These are phyloP conservation scores for Notothenia coriiceps DNA, from an alignment of 2,113 vertebrate genomes.

Conservation along the genomic window DNA sequence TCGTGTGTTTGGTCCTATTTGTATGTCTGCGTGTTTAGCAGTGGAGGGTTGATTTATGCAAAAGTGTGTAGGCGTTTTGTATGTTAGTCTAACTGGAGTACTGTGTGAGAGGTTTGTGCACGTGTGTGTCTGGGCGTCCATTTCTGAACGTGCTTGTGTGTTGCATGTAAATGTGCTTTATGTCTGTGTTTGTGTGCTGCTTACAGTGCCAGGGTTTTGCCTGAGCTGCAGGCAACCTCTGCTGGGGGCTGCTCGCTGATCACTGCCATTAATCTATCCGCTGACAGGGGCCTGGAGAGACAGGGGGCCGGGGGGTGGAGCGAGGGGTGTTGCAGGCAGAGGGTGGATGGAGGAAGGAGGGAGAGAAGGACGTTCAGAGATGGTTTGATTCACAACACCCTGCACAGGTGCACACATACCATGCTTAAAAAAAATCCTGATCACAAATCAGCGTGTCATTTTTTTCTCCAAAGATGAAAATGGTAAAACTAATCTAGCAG, in stretches of 20 bases:
- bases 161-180: constrained; percentile 46
- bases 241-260: constrained; percentile 83
- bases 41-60: constrained; percentile 54
- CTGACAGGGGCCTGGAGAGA: constrained; percentile 79
- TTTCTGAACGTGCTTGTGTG: constrained; percentile 36
- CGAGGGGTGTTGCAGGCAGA: constrained; percentile 39
- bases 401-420: constrained; percentile 1
- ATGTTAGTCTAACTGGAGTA: constrained; percentile 54
- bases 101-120: constrained; percentile 16
- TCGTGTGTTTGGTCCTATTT: constrained; percentile 20
- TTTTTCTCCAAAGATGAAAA: constrained; percentile 21
- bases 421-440: constrained; percentile 8
- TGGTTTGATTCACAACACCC: constrained; percentile 39
- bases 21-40: constrained; percentile 30
- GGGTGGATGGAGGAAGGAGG: constrained; percentile 36
- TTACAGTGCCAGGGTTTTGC: constrained; percentile 73
- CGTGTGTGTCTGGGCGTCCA: constrained; percentile 2
- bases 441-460: constrained; percentile 44
- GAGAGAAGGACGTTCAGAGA: constrained; percentile 28
- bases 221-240: constrained; percentile 77
- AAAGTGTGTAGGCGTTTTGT: constrained; percentile 43
- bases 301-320: constrained; percentile 43
- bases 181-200: constrained; percentile 19
- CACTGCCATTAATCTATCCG: constrained; percentile 86
- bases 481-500: constrained; percentile 43